Percentiles rank a stretch among this genome's conserved stretches.
phyloP scores from a whole-genome alignment of 2,888 invertebrate species.

The Esperia sulphurella region DNA sequence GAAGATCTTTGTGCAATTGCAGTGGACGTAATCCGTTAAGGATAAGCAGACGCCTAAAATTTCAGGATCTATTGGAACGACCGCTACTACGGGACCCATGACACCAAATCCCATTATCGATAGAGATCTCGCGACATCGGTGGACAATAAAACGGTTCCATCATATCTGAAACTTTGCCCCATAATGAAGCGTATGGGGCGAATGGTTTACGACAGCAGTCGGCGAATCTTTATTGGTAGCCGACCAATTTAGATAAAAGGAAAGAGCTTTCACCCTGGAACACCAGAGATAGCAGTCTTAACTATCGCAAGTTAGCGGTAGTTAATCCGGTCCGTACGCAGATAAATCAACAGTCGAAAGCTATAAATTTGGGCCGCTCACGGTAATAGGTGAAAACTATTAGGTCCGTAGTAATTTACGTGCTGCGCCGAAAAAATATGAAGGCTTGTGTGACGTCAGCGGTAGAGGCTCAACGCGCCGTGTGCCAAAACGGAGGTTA shows the following conservation, averaged over 20 bases:
- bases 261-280: conserved; percentile 76
- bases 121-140: conserved; percentile 76
- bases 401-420: conserved; percentile 67
- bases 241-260: conserved; percentile 80
- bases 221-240: conserved; percentile 78
- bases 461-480: background rate
- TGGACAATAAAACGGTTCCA: conserved; percentile 78
- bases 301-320: conserved; percentile 79
- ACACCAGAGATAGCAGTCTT: conserved; percentile 77
- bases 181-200: conserved; percentile 79
- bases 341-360: conserved; percentile 76
- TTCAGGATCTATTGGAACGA: conserved; percentile 21
- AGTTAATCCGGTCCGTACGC: conserved; percentile 71
- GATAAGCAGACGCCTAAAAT: background rate
- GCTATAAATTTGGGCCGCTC: conserved; percentile 69
- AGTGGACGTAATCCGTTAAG: too few relatives aligned
- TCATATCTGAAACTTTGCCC: conserved; percentile 78
- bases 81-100: background rate
- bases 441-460: conserved; percentile 19
- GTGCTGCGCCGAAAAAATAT: conserved; percentile 55
- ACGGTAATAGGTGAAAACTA: conserved; percentile 78
- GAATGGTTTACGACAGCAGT: conserved; percentile 77
- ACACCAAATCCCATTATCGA: conserved; percentile 68
- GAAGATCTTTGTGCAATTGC: too few relatives aligned
- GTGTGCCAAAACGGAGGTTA: background rate